phyloP scores from a whole-genome alignment of 2,797 vertebrate genomes.

The Lepidocolaptes lacrymiger region DNA sequence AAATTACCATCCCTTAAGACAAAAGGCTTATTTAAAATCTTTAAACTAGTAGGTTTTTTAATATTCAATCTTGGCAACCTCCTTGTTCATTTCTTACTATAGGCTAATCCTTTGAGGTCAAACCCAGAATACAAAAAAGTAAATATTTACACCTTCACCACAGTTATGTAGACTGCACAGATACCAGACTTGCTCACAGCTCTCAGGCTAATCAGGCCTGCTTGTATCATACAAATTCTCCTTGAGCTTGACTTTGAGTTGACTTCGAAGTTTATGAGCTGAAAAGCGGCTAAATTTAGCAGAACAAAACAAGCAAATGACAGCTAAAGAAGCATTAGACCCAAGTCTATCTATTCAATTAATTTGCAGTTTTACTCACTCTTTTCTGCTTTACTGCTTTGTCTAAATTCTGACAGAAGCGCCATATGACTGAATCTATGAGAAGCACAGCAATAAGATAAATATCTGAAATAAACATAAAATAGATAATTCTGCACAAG shows the following conservation, averaged over 20 bases:
- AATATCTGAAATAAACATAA: not conserved
- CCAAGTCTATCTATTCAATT: conserved; percentile 27
- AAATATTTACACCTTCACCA: not conserved
- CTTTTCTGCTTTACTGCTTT: conserved; percentile 51
- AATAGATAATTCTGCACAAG: not conserved
- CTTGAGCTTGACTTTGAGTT: conserved; percentile 66
- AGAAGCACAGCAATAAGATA: not conserved
- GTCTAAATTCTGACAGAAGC: not conserved
- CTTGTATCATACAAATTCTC: conserved; percentile 30
- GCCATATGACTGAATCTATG: not conserved
- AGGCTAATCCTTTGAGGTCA: not conserved
- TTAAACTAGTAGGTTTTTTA: not conserved
- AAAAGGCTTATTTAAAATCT: not conserved
- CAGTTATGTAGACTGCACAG: conserved; percentile 1
- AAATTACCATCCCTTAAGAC: not conserved
- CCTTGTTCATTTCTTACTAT: not conserved
- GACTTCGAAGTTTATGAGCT: conserved; percentile 72
- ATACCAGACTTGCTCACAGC: conserved; percentile 49
- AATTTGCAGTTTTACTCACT: conserved; percentile 30
- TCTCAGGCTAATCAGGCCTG: conserved; percentile 40
- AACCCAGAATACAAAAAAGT: not conserved
- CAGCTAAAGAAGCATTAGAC: conserved; percentile 33
- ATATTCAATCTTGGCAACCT: not conserved
- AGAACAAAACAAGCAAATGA: conserved; percentile 69
- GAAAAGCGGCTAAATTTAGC: conserved; percentile 75